Conservation (phyloP, 1,140 invertebrate genomes). For the Cyclina sinensis region DNA sequence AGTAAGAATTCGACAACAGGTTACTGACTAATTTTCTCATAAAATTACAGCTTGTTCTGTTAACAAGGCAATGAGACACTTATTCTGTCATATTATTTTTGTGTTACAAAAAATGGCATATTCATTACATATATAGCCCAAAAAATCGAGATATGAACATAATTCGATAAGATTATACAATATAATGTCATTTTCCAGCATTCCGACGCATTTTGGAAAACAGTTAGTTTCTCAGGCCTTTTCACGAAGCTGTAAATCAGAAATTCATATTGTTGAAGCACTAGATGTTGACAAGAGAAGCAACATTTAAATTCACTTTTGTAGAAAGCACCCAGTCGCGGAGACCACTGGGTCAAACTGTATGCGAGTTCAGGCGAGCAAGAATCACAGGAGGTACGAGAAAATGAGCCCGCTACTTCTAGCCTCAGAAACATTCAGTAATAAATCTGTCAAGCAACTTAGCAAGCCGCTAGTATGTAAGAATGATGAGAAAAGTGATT, state of each 20-base stretch:
- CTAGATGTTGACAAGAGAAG: too few relatives aligned
- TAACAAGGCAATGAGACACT: neutral
- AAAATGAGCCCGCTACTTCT: neutral
- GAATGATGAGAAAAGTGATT: conserved; percentile 28
- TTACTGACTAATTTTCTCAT: too few relatives aligned
- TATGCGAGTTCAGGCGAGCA: too few relatives aligned
- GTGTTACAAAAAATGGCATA: neutral
- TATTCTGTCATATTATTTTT: neutral
- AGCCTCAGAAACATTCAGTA: neutral
- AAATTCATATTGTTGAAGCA: too few relatives aligned
- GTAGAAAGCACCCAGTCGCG: too few relatives aligned
- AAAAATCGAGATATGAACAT: neutral
- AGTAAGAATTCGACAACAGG: too few relatives aligned
- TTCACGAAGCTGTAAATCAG: too few relatives aligned
- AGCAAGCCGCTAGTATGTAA: conserved; percentile 6
- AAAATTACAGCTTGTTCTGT: neutral
- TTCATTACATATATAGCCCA: neutral
- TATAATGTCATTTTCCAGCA: neutral
- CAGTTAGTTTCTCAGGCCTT: too few relatives aligned
- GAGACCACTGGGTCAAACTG: too few relatives aligned
- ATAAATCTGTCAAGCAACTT: conserved; percentile 21
- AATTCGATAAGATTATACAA: neutral
- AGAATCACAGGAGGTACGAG: too few relatives aligned
- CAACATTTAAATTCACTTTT: too few relatives aligned
- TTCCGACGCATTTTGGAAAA: too few relatives aligned